Base-by-base conservation (phyloP, 1,140 invertebrate species). In the Bemisia tabaci region DNA sequence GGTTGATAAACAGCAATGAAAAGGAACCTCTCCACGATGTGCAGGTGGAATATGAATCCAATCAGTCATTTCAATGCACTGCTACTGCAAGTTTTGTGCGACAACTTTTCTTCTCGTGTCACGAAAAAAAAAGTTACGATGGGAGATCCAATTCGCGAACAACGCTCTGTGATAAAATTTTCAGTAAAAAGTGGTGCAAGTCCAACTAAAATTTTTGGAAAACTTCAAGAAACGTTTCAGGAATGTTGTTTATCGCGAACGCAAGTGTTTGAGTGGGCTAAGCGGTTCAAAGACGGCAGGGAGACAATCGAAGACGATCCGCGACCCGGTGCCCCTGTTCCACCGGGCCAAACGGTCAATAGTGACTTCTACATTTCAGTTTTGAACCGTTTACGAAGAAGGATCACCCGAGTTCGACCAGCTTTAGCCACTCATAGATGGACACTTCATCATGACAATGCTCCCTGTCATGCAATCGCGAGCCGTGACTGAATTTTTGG, bases 361-460 rank as follows among this genome's bases (percentile, higher is more conserved):
- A 60, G 62, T 24, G 23, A 2, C 22, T 33, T 66, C 24, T 26
- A 24, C 27, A 66, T 62, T 23, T n/a, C n/a, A 33, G 21, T 26
- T 60, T 62, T 11, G 23, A 23, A 23, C 48, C 26, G 27, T n/a
- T 66, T 62, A 23, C 33, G 58, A 26, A 66, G 9, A 58, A 62
- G 26, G 62, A 62, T 24, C 26, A 66, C n/a, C 11, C 60, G n/a
- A 33, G 63, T 64, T 21, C 33, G 63, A 23, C 63, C 63, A n/a
- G 63, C 33, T n/a, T 39, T 64, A 22, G 63, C 63, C 25, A 33
- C 33, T 11, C 33, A 39, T 58, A 39, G 63, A 39, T 75, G 73
- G 69, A 61, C 69, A 48, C 67, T 75, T 24, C 72, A 75, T 60
- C 73, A 72, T 67, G 74, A 76, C 66, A 77, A 75, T 68, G 71